phyloP scores from a whole-genome alignment of 1,140 invertebrate genomes.

The Triops cancriformis region DNA sequence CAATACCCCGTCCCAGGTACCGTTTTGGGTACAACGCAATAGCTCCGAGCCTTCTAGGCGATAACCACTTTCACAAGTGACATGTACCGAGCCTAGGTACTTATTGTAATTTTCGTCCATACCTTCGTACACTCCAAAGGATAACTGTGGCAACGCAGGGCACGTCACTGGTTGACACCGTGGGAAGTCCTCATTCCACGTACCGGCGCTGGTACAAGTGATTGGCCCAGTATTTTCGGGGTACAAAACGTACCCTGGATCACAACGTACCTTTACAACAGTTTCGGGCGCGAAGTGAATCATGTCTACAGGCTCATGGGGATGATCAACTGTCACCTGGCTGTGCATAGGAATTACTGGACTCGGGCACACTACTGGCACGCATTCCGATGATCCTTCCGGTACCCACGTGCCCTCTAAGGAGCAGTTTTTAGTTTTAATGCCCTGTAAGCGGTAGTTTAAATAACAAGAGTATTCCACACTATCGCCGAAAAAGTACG shows the following conservation, averaged over 20 bases:
- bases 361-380: conserved; percentile 7
- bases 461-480: conserved; percentile 37
- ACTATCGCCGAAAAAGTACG: conserved; percentile 15
- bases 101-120: conserved; percentile 26
- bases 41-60: conserved; percentile 33
- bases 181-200: conserved; percentile 32
- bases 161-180: conserved; percentile 32
- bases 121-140: conserved; percentile 28
- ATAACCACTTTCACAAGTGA: conserved; percentile 37
- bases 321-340: background rate
- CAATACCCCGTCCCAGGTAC: conserved; percentile 35
- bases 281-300: background rate
- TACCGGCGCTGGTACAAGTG: conserved; percentile 27
- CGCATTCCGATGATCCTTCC: background rate
- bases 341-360: background rate
- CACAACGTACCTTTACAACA: conserved; percentile 10
- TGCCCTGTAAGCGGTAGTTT: conserved; percentile 35
- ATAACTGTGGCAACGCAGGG: conserved; percentile 30
- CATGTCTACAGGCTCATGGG: background rate
- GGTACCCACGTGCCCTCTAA: conserved; percentile 25
- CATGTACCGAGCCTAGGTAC: conserved; percentile 30
- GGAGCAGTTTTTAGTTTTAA: conserved; percentile 17
- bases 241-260: conserved; percentile 16
- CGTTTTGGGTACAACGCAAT: conserved; percentile 32
- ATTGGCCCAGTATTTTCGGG: background rate